Conservation (phyloP, 1,140 invertebrate genomes). For the Drosophila nigromelanica region DNA sequence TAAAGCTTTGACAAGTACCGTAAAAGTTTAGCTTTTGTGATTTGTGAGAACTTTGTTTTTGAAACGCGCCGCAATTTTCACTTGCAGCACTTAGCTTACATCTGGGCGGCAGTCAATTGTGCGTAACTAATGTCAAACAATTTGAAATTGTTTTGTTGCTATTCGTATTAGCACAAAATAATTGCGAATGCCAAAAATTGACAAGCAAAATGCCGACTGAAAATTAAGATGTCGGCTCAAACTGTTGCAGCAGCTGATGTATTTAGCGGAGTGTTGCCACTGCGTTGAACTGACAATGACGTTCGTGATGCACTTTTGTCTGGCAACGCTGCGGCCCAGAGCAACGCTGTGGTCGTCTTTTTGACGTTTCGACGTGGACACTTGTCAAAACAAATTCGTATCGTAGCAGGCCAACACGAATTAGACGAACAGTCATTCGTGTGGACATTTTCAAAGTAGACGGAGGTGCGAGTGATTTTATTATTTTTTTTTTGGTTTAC, state of each 20-base stretch:
- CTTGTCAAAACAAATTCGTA: conserved; percentile 50
- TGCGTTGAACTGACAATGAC: conserved; percentile 1
- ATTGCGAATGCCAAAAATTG: conserved; percentile 1
- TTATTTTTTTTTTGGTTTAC: neutral
- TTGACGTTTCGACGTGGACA: conserved; percentile 72
- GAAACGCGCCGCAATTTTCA: neutral
- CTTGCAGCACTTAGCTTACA: conserved; percentile 1
- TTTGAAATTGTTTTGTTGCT: neutral
- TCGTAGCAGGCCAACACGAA: conserved; percentile 18
- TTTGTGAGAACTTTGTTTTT: conserved; percentile 3
- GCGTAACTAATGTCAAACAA: conserved; percentile 2
- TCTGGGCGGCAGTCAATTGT: neutral
- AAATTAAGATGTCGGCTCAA: conserved; percentile 42
- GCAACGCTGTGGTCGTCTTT: conserved; percentile 46
- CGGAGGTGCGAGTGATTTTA: conserved; percentile 47
- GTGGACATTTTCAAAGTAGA: conserved; percentile 45
- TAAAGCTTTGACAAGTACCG: conserved; percentile 14
- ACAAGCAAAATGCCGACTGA: conserved; percentile 38
- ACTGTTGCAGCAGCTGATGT: conserved; percentile 17
- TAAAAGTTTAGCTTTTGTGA: conserved; percentile 24
- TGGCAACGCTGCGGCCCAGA: conserved; percentile 30
- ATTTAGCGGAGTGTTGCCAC: conserved; percentile 4
- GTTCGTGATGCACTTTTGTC: neutral
- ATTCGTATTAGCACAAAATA: conserved; percentile 2
- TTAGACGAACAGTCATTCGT: conserved; percentile 43